phyloP scores from a whole-genome alignment of 2,113 vertebrate genomes.

The Strix uralensis region DNA sequence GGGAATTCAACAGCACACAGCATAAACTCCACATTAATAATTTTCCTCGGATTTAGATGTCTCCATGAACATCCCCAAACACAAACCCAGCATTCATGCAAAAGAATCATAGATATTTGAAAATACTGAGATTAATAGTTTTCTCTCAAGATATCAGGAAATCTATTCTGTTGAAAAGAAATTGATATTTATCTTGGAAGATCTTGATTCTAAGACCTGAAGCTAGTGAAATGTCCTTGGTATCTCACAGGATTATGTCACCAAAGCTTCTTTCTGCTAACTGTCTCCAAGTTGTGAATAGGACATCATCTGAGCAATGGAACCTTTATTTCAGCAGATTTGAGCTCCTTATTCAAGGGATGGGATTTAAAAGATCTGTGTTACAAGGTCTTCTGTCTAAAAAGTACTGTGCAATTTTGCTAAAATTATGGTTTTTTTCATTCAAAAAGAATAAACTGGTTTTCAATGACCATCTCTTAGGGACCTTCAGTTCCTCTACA shows the following conservation, averaged over 20 bases:
- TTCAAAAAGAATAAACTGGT: background rate
- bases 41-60: background rate
- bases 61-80: background rate
- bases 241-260: background rate
- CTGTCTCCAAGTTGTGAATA: background rate
- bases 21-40: background rate
- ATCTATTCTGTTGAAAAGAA: background rate
- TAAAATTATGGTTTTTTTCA: background rate
- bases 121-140: background rate
- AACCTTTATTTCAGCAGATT: background rate
- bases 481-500: accelerated
- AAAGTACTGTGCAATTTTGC: background rate
- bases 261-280: background rate
- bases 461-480: background rate
- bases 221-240: background rate
- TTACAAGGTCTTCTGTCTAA: background rate
- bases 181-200: background rate
- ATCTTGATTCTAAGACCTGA: background rate
- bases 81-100: background rate
- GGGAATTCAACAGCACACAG: background rate
- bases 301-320: background rate
- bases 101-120: background rate
- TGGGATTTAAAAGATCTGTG: background rate
- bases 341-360: background rate
- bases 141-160: background rate